Evolutionary conservation across 2,888 invertebrate genomes (phyloP).

Genomic region (Merodon equestris): DNA sequence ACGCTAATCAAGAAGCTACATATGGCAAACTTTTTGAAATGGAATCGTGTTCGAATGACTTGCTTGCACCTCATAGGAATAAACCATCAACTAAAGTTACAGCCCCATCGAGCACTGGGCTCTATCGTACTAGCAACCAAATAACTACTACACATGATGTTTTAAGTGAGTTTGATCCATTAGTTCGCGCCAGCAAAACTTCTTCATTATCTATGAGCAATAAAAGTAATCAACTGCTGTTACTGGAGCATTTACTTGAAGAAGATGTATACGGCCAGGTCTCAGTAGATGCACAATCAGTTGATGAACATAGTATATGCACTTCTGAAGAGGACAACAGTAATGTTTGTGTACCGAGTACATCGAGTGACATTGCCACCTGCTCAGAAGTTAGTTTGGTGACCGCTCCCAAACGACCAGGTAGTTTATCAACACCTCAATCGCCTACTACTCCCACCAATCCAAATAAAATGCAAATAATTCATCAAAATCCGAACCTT

Average conservation of each 20-base stretch:
- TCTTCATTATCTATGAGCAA: conserved; percentile 73
- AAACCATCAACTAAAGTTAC: conserved; percentile 70
- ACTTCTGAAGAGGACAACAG: conserved; percentile 79
- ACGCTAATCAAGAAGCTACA: conserved; percentile 77
- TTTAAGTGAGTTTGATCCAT: conserved; percentile 87
- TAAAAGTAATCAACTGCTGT: conserved; percentile 82
- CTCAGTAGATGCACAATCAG: conserved; percentile 74
- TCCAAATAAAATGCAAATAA: conserved; percentile 72
- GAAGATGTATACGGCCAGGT: conserved; percentile 85
- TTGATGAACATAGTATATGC: conserved; percentile 79
- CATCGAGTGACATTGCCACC: conserved; percentile 32
- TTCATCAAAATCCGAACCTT: conserved; percentile 76
- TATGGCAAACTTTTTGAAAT: conserved; percentile 77
- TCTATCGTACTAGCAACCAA: conserved; percentile 49
- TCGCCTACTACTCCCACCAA: conserved; percentile 41
- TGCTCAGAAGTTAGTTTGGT: conserved; percentile 19
- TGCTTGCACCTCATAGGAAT: conserved; percentile 73
- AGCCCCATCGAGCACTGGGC: conserved; percentile 47
- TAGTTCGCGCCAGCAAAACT: conserved; percentile 74
- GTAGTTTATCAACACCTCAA: conserved; percentile 26
- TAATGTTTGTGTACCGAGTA: conserved; percentile 62
- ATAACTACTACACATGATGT: conserved; percentile 79
- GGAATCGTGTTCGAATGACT: conserved; percentile 73
- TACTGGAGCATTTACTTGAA: conserved; percentile 84
- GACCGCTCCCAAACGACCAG: conserved; percentile 43